Evolutionary conservation across 2,888 invertebrate species (phyloP), one percentile per base, ranked within the genome.

Genomic region (Trichopria drosophilae): DNA sequence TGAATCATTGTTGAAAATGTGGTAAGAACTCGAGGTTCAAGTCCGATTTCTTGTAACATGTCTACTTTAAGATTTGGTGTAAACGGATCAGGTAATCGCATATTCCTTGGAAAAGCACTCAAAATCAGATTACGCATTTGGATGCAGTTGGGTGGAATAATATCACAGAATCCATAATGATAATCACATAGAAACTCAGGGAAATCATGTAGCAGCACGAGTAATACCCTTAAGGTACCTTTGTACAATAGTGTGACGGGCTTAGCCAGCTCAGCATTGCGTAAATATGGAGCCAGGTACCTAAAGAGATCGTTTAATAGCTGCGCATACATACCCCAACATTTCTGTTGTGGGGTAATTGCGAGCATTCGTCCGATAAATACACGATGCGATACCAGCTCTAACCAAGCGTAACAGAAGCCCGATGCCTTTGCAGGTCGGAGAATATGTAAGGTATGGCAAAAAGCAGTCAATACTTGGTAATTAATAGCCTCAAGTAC

Each of bases 151-250:
- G 98, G 94, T 36, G 99, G 98, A 65, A 99, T 98, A 54, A 94
- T 96, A 76, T 99, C 99, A 76, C 99, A 98, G 79, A 99, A 96
- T 34, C 93, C 93, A 75, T 98, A 98, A 76, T 99, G 97, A 76
- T 97, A 98, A 75, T 99, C 99, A 77, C 98, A 98, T 41, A 99
- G 82, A 76, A 99, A 96, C 78, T 99, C 99, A 0, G 99, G 99
- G 76, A 99, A 99, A 75, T 99, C 99, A 73, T 99, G 99, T 9
- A 99, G 81, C 22, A 99, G 79, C 0, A 99, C 96, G 28, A 99
- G 80, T 41, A 99, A 80, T 6, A 99, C 94, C 57, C 97, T 85
- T 35, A 99, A 79, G 0, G 96, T 95, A 63, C 96, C 98, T 78
- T 95, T 96, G 80, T 99, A 99, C 18, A 99, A 79, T 66, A 90